A percentile compares a stretch with the other conserved stretches of the same genome.
Conservation (phyloP, 2,797 vertebrate species). For the Chaetodon trifasciatus region DNA sequence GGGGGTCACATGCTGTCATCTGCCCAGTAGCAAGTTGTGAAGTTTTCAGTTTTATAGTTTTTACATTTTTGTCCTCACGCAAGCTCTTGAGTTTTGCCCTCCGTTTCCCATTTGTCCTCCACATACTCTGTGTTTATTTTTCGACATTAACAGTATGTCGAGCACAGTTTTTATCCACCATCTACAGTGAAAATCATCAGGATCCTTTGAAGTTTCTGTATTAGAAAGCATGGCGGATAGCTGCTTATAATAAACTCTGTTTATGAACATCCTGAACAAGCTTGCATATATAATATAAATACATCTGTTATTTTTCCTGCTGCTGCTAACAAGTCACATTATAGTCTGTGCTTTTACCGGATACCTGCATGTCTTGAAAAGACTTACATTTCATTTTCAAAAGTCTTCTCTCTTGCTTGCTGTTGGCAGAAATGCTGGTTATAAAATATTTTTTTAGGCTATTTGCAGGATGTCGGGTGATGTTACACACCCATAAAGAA, state of each 20-base stretch:
- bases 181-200: background rate
- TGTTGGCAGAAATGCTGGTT: background rate
- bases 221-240: background rate
- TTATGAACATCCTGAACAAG: background rate
- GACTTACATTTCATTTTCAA: no score
- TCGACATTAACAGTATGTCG: background rate
- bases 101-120: background rate
- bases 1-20: conserved; percentile 58
- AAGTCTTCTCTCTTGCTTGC: background rate
- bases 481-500: background rate
- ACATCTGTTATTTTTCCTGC: background rate
- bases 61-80: conserved; percentile 50
- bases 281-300: background rate
- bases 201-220: background rate
- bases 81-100: conserved; percentile 4
- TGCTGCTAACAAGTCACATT: background rate
- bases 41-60: conserved; percentile 52
- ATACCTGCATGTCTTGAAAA: background rate
- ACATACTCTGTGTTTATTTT: background rate
- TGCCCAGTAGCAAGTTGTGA: conserved; percentile 67
- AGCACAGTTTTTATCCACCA: no score
- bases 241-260: background rate
- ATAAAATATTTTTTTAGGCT: background rate
- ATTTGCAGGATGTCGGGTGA: background rate
- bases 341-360: background rate